phyloP scores from a whole-genome alignment of 2,113 vertebrate genomes.

The Sorex fumeus region DNA sequence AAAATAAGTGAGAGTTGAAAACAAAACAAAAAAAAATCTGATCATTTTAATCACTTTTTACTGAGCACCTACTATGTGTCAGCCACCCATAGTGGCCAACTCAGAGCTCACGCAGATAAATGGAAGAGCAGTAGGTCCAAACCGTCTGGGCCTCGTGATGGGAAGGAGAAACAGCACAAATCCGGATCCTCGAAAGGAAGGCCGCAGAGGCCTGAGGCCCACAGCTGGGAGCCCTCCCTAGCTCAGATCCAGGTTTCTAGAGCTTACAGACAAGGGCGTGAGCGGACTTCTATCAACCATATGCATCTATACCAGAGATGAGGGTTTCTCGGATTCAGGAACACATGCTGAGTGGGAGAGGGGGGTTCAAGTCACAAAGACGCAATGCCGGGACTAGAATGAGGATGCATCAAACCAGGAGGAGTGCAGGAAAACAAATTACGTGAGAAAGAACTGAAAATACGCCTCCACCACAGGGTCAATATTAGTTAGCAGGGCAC shows the following conservation, averaged over 20 bases:
- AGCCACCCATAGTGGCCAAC: background rate
- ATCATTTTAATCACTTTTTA: background rate
- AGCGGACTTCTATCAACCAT: background rate
- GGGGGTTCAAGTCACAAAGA: background rate
- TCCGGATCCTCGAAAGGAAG: rapidly evolving
- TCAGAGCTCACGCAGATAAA: background rate
- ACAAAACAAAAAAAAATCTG: too few relatives aligned
- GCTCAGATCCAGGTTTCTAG: background rate
- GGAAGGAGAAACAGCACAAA: background rate
- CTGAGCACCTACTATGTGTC: background rate
- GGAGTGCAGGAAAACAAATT: background rate
- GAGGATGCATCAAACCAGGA: background rate
- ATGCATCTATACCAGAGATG: background rate
- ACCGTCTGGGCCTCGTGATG: background rate
- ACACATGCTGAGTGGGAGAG: background rate
- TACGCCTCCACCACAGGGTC: background rate
- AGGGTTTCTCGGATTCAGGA: background rate
- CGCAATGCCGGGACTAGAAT: background rate
- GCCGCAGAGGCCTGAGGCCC: background rate
- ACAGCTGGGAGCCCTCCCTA: background rate
- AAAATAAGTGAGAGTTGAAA: too few relatives aligned
- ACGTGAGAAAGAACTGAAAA: constrained; percentile 6
- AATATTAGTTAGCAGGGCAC: constrained; percentile 55
- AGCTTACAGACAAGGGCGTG: background rate
- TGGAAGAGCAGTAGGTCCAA: background rate